phyloP scores from a whole-genome alignment of 2,888 invertebrate species.

The Artemia sinica region DNA sequence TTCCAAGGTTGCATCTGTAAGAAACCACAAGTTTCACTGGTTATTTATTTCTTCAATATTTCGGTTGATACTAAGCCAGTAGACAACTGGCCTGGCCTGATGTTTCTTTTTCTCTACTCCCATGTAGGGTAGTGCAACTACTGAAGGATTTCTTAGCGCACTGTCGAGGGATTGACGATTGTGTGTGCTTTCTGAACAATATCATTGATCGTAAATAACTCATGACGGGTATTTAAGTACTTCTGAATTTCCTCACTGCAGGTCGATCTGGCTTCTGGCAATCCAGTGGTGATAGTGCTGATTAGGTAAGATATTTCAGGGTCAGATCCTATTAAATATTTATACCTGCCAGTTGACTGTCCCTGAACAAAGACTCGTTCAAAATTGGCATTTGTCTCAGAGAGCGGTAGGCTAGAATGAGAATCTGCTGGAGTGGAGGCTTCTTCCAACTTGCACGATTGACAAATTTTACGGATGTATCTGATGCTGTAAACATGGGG shows the following conservation, averaged over 20 bases:
- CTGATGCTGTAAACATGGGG: neutral
- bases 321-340: neutral
- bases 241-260: neutral
- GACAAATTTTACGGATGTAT: neutral
- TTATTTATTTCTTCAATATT: neutral
- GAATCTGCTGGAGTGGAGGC: neutral
- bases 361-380: neutral
- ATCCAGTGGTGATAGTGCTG: neutral
- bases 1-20: neutral
- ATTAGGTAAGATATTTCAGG: neutral
- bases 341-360: neutral
- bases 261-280: neutral
- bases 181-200: slow-evolving; percentile 17
- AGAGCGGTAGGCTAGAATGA: too few relatives aligned
- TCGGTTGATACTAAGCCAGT: slow-evolving; percentile 25
- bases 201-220: slow-evolving; percentile 7
- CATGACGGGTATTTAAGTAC: slow-evolving; percentile 12
- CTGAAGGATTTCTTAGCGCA: slow-evolving; percentile 22
- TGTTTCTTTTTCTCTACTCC: slow-evolving; percentile 25
- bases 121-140: slow-evolving; percentile 26
- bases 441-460: neutral
- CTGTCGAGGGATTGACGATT: slow-evolving; percentile 19
- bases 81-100: slow-evolving; percentile 24
- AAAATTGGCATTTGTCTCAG: neutral
- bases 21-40: too few relatives aligned